Evolutionary conservation across 2,113 vertebrate genomes (phyloP), one percentile per base, ranked within the genome.

Genomic region (Anthoscopus minutus): DNA sequence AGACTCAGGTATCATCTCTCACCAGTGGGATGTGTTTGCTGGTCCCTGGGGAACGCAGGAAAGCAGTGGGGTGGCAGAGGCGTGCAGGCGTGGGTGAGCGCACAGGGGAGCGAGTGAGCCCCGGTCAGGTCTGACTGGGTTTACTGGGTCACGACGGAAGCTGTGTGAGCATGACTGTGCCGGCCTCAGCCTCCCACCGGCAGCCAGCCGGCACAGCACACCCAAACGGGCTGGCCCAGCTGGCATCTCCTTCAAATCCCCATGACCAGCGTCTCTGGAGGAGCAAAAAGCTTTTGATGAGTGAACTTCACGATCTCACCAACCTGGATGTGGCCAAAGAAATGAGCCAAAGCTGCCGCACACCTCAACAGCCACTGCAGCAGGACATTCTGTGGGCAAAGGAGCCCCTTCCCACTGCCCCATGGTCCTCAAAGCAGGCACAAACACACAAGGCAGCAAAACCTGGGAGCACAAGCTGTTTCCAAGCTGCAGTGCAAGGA

Each of bases 71-170:
- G 64, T 0, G 0, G 80, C 11, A 9, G 77, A 81, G 92, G 81
- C 25, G 5, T 50, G 81, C 80, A 47, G 83, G 87, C 50, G 7
- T 87, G 88, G 35, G 21, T 27, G 71, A 92, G 76, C 8, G 1
- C 3, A 1, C 92, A 40, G 69, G 37, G 51, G 11, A 89, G 77
- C 7, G 0, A 80, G 78, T 0, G 19, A 66, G 85, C 73, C 56
- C 81, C 0, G 71, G 93, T 96, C 94, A 95, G 93, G 96, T 94
- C 96, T 93, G 86, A 96, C 96, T 88, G 88, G 96, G 96, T 96
- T 95, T 96, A 94, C 93, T 88, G 96, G 96, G 94, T 92, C 94
- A 93, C 27, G 4, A 44, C 2, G 15, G 94, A 81, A 92, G 92
- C 81, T 62, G 69, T 84, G 61, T 6, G 35, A 96, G 91, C 57